Evolutionary conservation across 2,797 vertebrate species (phyloP), one percentile per base, ranked within the genome.

Genomic region (Phyllotis vaccarum): DNA sequence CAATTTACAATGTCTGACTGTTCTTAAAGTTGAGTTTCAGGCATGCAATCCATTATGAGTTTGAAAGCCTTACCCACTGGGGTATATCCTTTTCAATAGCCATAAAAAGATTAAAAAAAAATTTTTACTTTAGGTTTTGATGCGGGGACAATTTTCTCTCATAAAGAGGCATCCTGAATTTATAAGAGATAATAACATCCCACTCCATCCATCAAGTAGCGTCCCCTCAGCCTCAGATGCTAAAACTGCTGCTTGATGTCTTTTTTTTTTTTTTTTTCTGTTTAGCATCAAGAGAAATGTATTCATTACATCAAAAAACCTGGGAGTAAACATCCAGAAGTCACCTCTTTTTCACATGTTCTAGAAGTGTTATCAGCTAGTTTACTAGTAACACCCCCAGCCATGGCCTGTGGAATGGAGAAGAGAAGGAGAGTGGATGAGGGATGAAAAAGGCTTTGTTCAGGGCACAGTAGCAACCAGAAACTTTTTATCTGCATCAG

Each of bases 51-150:
- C 56, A 27, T 89, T 75, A 60, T 37, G 95, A 31, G 34, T 90
- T 95, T 88, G 86, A 89, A 94, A 94, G 85, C 75, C 72, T 70
- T 74, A 89, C 70, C 83, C 43, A 49, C 54, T 94, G 64, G 91
- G 49, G 76, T 72, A 90, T 56, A 74, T 85, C 40, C 29, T 94
- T 76, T 64, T 86, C 46, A 95, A 85, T 3, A 91, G 43, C 66
- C 90, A 68, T 89, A 91, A 93, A 95, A 90, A 80, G 29, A 5
- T 74, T 43, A 58, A 58, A 58, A 49, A 49, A n/a, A n/a, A n/a
- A n/a, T 58, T 2, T 60, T 60, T 58, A 75, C 52, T 90, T 54
- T 72, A 56, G 11, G 62, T 79, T 95, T 95, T 89, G 22, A 91
- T 78, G 90, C 64, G 68, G 68, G 68, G 90, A 88, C 1, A 27